Percentiles rank a stretch among this genome's conserved stretches.
Evolutionary conservation across 2,888 invertebrate species (phyloP).

Genomic region (Hanleya hanleyi): DNA sequence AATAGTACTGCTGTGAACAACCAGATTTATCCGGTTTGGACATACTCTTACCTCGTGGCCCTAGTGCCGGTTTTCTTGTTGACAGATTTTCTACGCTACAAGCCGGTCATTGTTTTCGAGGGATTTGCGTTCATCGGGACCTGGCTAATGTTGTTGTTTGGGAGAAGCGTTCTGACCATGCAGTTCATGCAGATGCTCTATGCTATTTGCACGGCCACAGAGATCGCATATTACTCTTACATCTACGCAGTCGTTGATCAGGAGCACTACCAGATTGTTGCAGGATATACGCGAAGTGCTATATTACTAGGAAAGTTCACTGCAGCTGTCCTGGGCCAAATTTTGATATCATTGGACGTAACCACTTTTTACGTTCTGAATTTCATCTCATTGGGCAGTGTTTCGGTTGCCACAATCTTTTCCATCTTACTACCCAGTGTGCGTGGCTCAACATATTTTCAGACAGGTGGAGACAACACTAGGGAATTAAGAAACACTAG

Average conservation of each 20-base stretch:
- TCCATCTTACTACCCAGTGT: slow-evolving; percentile 81
- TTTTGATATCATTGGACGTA: slow-evolving; percentile 79
- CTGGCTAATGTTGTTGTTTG: slow-evolving; percentile 85
- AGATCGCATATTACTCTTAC: slow-evolving; percentile 94
- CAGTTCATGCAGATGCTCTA: slow-evolving; percentile 84
- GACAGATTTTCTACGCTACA: slow-evolving; percentile 87
- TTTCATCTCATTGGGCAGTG: slow-evolving; percentile 84
- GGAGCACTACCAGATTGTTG: slow-evolving; percentile 85
- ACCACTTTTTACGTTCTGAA: slow-evolving; percentile 85
- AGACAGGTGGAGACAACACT: neutral
- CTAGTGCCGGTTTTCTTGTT: slow-evolving; percentile 86
- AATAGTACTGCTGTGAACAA: slow-evolving; percentile 36
- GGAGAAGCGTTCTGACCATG: slow-evolving; percentile 81
- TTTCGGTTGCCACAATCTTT: slow-evolving; percentile 83
- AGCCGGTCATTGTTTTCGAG: slow-evolving; percentile 89
- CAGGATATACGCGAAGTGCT: slow-evolving; percentile 89
- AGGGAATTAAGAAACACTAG: neutral
- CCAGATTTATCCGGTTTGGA: slow-evolving; percentile 89
- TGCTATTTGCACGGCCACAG: slow-evolving; percentile 89
- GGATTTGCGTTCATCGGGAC: slow-evolving; percentile 83
- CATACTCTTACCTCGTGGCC: slow-evolving; percentile 85
- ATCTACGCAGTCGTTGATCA: slow-evolving; percentile 92
- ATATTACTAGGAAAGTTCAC: slow-evolving; percentile 85
- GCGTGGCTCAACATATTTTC: slow-evolving; percentile 35
- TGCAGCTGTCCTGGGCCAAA: slow-evolving; percentile 84